A percentile compares a stretch with the other conserved stretches of the same genome.
phyloP scores from a whole-genome alignment of 2,797 vertebrate species.

The Monodelphis domestica region DNA sequence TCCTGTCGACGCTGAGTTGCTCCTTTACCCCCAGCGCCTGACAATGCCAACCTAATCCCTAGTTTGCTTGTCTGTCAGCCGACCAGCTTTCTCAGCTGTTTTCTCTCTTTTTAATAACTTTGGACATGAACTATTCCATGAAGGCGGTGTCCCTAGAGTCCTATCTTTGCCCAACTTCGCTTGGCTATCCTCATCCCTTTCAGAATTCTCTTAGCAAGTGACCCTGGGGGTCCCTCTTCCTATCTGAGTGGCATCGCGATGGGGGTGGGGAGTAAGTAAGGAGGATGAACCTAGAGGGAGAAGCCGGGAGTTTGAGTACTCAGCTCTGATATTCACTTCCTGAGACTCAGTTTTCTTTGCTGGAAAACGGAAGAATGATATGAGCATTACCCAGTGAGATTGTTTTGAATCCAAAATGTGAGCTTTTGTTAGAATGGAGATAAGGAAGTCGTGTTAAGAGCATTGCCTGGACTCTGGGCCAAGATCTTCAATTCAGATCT shows the following conservation, averaged over 20 bases:
- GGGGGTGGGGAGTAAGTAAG: not conserved
- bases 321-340: not conserved
- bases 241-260: not conserved
- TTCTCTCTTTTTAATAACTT: slow-evolving; percentile 51
- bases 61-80: slow-evolving; percentile 61
- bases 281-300: not conserved
- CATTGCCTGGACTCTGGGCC: not conserved
- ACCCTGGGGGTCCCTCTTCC: not conserved
- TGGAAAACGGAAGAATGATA: not conserved
- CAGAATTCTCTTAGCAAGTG: not conserved
- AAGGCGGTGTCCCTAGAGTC: not conserved
- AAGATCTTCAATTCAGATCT: not conserved
- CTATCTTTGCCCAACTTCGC: not conserved
- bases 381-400: not conserved
- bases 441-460: not conserved
- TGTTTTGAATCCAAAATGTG: not conserved
- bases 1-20: not conserved
- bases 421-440: not conserved
- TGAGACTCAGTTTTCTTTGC: not conserved
- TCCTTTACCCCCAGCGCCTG: slow-evolving; percentile 2
- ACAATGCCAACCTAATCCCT: slow-evolving; percentile 43
- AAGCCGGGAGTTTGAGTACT: not conserved
- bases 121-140: not conserved
- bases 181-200: not conserved
- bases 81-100: slow-evolving; percentile 38